A percentile compares a stretch with the other conserved stretches of the same genome.
Conservation (phyloP, 2,797 vertebrate species). For the Ficedula albicollis region DNA sequence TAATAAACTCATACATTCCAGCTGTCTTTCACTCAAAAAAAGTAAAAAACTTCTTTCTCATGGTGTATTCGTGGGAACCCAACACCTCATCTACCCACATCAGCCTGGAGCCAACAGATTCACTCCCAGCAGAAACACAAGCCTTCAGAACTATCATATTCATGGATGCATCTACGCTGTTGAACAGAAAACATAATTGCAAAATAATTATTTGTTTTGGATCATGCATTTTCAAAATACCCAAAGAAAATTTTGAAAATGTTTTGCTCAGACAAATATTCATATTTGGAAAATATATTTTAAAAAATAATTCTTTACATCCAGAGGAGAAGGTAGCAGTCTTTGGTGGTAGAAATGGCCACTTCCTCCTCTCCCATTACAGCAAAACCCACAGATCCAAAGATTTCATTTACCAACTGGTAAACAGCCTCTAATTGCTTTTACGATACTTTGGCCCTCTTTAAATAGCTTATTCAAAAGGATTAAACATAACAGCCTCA, state of each 20-base stretch:
- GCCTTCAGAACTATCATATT: background rate
- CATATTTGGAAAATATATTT: background rate
- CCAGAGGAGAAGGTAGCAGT: background rate
- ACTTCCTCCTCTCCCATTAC: background rate
- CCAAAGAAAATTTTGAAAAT: constrained; percentile 9
- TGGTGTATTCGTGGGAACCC: background rate
- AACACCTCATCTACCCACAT: background rate
- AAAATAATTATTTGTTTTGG: constrained; percentile 36
- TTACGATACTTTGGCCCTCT: background rate
- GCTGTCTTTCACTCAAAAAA: background rate
- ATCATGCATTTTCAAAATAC: background rate
- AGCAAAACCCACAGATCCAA: background rate
- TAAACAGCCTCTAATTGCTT: constrained; percentile 14
- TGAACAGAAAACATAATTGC: background rate
- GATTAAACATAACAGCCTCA: constrained; percentile 20
- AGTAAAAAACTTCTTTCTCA: background rate
- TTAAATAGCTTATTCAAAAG: constrained; percentile 50
- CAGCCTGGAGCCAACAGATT: background rate
- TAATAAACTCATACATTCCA: background rate
- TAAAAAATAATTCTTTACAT: background rate
- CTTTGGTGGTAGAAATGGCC: background rate
- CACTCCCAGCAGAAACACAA: background rate
- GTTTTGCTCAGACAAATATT: background rate
- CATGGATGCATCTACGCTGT: background rate
- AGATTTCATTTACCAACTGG: background rate